A percentile compares a stretch with the other conserved stretches of the same genome.
phyloP scores from a whole-genome alignment of 2,113 vertebrate species.

The Nannospalax galili region DNA sequence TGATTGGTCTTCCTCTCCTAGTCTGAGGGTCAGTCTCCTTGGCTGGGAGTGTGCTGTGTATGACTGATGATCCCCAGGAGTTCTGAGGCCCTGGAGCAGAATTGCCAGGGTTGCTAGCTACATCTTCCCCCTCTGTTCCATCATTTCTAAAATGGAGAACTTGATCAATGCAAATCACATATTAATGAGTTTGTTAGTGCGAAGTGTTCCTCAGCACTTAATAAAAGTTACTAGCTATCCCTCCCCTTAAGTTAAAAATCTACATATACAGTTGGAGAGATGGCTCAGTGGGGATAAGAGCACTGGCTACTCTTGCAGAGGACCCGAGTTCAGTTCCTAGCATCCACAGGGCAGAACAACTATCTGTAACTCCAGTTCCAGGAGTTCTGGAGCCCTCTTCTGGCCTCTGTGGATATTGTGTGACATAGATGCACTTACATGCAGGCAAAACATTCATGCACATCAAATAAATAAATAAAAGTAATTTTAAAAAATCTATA shows the following conservation, averaged over 20 bases:
- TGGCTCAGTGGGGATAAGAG: too few relatives aligned
- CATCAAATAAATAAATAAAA: too few relatives aligned
- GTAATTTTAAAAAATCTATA: too few relatives aligned
- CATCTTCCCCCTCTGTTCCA: background rate
- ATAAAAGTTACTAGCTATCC: background rate
- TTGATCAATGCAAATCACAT: background rate
- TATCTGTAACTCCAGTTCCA: too few relatives aligned
- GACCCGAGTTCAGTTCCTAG: too few relatives aligned
- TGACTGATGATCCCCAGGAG: background rate
- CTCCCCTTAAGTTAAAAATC: background rate
- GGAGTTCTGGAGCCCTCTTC: too few relatives aligned
- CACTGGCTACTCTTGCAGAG: too few relatives aligned
- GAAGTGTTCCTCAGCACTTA: background rate
- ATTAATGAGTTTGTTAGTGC: background rate
- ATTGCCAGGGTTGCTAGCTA: background rate
- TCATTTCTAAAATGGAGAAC: background rate
- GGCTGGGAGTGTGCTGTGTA: background rate
- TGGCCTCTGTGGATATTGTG: too few relatives aligned
- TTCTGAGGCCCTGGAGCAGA: background rate
- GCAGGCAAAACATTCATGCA: too few relatives aligned
- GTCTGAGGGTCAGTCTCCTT: background rate
- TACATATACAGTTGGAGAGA: background rate
- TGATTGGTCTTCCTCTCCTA: background rate
- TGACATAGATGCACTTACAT: too few relatives aligned
- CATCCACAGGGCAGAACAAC: too few relatives aligned